Conservation (phyloP, 2,797 vertebrate genomes). For the Vespertilio murinus region DNA sequence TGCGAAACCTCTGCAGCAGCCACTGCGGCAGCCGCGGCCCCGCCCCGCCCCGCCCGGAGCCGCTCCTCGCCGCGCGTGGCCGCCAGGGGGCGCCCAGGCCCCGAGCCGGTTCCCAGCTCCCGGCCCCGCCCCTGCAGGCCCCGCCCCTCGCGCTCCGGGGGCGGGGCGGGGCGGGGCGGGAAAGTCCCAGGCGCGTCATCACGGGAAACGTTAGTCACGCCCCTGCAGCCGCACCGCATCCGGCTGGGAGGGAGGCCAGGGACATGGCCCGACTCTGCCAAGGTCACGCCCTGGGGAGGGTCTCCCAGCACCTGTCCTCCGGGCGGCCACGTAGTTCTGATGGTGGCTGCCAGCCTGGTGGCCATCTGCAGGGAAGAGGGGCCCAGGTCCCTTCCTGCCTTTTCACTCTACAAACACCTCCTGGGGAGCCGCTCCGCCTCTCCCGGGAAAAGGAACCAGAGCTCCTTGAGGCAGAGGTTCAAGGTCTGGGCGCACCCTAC, state of each 20-base stretch:
- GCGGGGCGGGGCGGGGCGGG: neutral
- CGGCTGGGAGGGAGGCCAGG: neutral
- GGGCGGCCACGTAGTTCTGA: neutral
- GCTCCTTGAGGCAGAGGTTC: neutral
- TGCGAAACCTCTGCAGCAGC: conserved; percentile 16
- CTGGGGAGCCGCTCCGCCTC: neutral
- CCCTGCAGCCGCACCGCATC: conserved; percentile 26
- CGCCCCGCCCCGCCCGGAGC: neutral
- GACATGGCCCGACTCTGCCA: neutral
- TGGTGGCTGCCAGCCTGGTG: neutral
- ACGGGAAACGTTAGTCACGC: conserved; percentile 69
- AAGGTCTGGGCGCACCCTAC: neutral
- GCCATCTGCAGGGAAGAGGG: neutral
- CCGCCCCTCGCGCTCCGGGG: neutral
- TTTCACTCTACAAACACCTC: neutral
- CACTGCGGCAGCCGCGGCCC: neutral
- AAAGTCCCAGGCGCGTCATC: conserved; percentile 43
- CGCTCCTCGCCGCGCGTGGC: neutral
- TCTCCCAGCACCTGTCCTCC: conserved; percentile 14
- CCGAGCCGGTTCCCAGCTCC: neutral
- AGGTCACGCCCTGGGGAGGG: conserved; percentile 32
- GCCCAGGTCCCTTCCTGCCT: neutral
- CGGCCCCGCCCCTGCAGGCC: neutral
- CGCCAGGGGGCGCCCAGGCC: conserved; percentile 65
- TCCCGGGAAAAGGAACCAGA: neutral